phyloP scores from a whole-genome alignment of 2,888 invertebrate genomes.

The Dexiosoma caninum region DNA sequence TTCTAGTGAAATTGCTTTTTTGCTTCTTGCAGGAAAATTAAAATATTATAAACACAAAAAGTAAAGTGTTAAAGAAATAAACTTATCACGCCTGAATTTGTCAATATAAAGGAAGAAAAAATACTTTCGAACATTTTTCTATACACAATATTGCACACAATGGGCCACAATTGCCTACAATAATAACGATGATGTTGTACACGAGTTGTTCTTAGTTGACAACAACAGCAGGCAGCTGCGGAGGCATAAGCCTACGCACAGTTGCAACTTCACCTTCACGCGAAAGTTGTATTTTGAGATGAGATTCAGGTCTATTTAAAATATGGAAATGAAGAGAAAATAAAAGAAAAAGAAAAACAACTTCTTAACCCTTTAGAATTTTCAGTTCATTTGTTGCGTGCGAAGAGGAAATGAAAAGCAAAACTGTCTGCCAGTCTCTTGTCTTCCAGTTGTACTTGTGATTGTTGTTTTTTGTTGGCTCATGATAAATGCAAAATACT shows the following conservation, averaged over 20 bases:
- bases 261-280: constrained; percentile 19
- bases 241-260: constrained; percentile 2
- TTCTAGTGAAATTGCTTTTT: background rate
- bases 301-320: constrained; percentile 11
- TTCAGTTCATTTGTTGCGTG: constrained; percentile 43
- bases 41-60: constrained; percentile 41
- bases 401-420: background rate
- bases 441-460: constrained; percentile 22
- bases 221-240: constrained; percentile 18
- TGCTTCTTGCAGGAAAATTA: constrained; percentile 10
- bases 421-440: background rate
- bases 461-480: constrained; percentile 67
- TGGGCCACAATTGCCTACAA: constrained; percentile 58
- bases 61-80: constrained; percentile 65
- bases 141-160: constrained; percentile 35
- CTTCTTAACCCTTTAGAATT: constrained; percentile 35
- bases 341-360: too few species aligned
- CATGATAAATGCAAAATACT: constrained; percentile 76
- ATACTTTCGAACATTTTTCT: constrained; percentile 7
- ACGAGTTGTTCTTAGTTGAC: background rate
- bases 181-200: constrained; percentile 45
- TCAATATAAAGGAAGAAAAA: constrained; percentile 70
- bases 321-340: background rate
- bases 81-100: constrained; percentile 75
- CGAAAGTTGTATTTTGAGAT: background rate